A percentile compares a stretch with the other conserved stretches of the same genome.
Conservation (phyloP, 2,888 invertebrate genomes). For the Synanthedon tipuliformis region DNA sequence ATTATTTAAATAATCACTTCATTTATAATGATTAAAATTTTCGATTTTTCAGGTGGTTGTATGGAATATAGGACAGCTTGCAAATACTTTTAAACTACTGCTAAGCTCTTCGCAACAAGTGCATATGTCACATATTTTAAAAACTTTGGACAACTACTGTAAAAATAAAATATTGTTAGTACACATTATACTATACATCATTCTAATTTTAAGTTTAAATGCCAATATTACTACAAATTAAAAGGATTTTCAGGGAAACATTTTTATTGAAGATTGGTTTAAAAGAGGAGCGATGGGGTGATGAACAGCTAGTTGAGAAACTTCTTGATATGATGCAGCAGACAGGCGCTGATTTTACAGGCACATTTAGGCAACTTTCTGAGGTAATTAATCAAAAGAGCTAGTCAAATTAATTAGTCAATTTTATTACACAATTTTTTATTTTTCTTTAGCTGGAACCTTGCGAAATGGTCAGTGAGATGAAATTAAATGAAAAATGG, state of each 20-base stretch:
- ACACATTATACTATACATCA: not conserved
- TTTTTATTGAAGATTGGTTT: slow-evolving; percentile 70
- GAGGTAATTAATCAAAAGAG: slow-evolving; percentile 31
- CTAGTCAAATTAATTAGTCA: not conserved
- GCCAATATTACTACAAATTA: too few relatives aligned
- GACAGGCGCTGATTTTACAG: slow-evolving; percentile 75
- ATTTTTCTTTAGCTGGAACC: slow-evolving; percentile 39
- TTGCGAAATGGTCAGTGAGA: slow-evolving; percentile 42
- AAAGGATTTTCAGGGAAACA: slow-evolving; percentile 30
- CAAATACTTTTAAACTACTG: slow-evolving; percentile 67
- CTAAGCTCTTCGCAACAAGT: slow-evolving; percentile 51
- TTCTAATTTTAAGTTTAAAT: too few relatives aligned
- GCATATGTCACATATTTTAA: slow-evolving; percentile 52
- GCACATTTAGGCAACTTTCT: slow-evolving; percentile 69
- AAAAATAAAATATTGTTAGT: slow-evolving; percentile 62
- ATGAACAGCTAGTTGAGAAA: slow-evolving; percentile 59
- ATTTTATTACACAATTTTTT: not conserved
- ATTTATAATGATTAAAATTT: not conserved
- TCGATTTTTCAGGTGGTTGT: slow-evolving; percentile 51
- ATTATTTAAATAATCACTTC: not conserved
- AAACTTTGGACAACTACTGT: slow-evolving; percentile 56
- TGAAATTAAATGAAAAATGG: slow-evolving; percentile 56
- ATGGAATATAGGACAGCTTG: slow-evolving; percentile 74
- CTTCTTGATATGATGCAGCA: slow-evolving; percentile 73
- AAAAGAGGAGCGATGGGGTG: slow-evolving; percentile 54